These are phyloP conservation scores for Scarus forsteni DNA, from an alignment of 2,797 vertebrate species.

Conservation along the genomic window DNA sequence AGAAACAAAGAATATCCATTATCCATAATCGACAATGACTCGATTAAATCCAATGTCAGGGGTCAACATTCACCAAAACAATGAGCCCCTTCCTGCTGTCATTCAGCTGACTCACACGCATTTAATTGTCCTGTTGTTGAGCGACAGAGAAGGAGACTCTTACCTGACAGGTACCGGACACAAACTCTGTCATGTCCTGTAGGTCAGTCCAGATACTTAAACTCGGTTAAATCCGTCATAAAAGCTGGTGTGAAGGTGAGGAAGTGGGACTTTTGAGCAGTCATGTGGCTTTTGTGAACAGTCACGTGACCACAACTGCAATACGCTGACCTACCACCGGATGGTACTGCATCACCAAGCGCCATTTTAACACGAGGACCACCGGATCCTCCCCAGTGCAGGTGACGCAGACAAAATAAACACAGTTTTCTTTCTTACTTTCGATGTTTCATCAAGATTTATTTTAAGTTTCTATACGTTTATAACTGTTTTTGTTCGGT, in stretches of 20 bases:
- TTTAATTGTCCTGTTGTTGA: conserved; percentile 1
- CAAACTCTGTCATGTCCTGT: conserved; percentile 26
- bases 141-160: background rate
- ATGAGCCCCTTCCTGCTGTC: background rate
- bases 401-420: too few relatives aligned
- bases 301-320: conserved; percentile 41
- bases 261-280: background rate
- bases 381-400: too few relatives aligned
- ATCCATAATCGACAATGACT: background rate
- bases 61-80: background rate
- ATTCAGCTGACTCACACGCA: conserved; percentile 26
- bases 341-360: conserved; percentile 19
- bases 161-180: conserved; percentile 16
- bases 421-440: too few relatives aligned
- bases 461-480: too few relatives aligned
- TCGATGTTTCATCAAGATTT: too few relatives aligned
- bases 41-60: background rate
- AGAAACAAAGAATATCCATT: background rate
- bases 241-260: background rate
- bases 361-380: too few relatives aligned
- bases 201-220: background rate
- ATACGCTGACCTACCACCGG: background rate
- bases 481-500: too few relatives aligned
- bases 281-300: conserved; percentile 56
- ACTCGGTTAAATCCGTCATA: background rate